Conservation (phyloP, 37 sponge, comb jelly and placozoan genomes). For the Aphrocallistes beatrix region DNA sequence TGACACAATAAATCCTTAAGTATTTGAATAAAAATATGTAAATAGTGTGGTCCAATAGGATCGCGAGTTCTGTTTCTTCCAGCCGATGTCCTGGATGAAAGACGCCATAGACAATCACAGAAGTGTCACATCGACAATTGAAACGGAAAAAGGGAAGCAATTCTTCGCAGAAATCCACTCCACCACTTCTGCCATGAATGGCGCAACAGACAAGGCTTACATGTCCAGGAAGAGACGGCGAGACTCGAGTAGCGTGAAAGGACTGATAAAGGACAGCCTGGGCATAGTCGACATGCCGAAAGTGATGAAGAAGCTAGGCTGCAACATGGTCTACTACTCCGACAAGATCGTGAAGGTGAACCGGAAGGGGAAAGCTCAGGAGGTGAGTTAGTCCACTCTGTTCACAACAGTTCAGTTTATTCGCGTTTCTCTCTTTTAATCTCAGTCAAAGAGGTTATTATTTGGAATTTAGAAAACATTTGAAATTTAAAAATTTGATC, state of each 20-base stretch:
- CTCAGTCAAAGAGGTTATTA: no score
- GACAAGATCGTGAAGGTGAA: background rate
- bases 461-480: no score
- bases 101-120: background rate
- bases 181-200: slow-evolving; percentile 2
- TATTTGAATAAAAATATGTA: no score
- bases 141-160: background rate
- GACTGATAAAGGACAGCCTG: background rate
- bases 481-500: no score
- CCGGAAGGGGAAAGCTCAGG: slow-evolving; percentile 4
- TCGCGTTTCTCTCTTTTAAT: no score
- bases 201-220: background rate
- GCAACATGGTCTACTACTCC: background rate
- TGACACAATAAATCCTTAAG: no score
- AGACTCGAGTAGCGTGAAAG: background rate
- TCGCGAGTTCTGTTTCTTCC: slow-evolving; percentile 6
- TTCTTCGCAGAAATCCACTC: slow-evolving; percentile 15
- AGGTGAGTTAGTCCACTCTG: no score
- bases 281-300: background rate
- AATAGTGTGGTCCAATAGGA: no score
- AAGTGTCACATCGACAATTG: background rate
- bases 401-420: no score
- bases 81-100: background rate
- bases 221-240: background rate
- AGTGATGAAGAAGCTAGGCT: background rate